Evolutionary conservation across 1,140 invertebrate species (phyloP).

Genomic region (Lasaia peninsularis): DNA sequence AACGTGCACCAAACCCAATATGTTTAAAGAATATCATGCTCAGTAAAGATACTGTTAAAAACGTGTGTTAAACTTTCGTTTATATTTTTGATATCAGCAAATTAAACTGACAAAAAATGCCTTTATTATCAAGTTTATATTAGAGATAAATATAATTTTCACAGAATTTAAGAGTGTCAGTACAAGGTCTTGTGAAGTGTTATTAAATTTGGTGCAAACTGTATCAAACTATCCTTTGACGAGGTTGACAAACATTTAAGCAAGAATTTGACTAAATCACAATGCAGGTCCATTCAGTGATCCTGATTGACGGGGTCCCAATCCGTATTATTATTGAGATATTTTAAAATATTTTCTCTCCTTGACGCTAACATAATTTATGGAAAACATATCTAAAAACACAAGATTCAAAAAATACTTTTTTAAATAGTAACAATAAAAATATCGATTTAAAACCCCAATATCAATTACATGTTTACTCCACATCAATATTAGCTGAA

Average conservation of each 20-base stretch:
- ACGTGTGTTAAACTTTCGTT: too few relatives aligned
- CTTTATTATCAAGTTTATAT: too few relatives aligned
- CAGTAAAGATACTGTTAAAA: not conserved
- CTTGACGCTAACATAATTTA: too few relatives aligned
- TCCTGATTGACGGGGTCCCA: not conserved
- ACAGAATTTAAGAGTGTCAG: too few relatives aligned
- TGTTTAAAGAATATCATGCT: not conserved
- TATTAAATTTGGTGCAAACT: not conserved
- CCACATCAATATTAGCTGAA: conserved; percentile 47
- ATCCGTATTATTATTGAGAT: not conserved
- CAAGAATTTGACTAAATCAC: not conserved
- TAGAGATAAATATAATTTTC: too few relatives aligned
- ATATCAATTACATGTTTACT: conserved; percentile 13
- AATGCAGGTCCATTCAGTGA: not conserved
- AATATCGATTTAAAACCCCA: not conserved
- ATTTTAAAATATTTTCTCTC: too few relatives aligned
- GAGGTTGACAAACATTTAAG: not conserved
- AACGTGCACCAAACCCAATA: not conserved
- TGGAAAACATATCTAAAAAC: too few relatives aligned
- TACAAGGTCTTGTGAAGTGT: too few relatives aligned
- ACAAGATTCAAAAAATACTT: too few relatives aligned
- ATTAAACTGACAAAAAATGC: too few relatives aligned
- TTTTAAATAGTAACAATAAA: too few relatives aligned
- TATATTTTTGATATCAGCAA: too few relatives aligned
- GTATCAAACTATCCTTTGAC: not conserved